These are phyloP conservation scores for Dufourea novaeangliae DNA, from an alignment of 1,140 invertebrate genomes.

Conservation along the genomic window DNA sequence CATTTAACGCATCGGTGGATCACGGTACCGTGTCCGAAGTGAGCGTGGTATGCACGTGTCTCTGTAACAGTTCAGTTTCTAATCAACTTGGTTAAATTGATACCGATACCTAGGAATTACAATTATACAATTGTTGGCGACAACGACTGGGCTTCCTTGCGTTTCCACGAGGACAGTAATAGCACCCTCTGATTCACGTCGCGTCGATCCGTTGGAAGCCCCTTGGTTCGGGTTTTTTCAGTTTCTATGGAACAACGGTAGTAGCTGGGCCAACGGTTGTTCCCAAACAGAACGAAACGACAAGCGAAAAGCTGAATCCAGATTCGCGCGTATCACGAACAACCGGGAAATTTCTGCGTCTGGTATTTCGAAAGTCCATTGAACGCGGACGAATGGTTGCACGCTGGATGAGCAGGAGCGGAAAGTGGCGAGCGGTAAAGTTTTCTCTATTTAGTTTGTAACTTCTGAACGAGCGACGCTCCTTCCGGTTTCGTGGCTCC, in stretches of 20 bases:
- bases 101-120: background rate
- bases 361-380: constrained; percentile 9
- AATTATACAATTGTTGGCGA: too few species aligned
- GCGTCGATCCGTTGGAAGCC: too few species aligned
- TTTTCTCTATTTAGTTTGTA: constrained; percentile 45
- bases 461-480: constrained; percentile 2
- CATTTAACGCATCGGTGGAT: constrained; percentile 29
- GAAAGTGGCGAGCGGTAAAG: constrained; percentile 35
- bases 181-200: too few species aligned
- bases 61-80: background rate
- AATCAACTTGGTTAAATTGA: background rate
- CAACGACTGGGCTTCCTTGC: too few species aligned
- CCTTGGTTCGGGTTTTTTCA: too few species aligned
- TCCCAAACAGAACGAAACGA: background rate
- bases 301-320: background rate
- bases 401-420: background rate
- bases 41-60: background rate
- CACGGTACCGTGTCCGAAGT: background rate
- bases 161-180: too few species aligned
- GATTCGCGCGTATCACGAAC: background rate
- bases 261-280: too few species aligned
- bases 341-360: background rate
- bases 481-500: constrained; percentile 42
- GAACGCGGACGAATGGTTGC: background rate
- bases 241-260: too few species aligned